Base-by-base conservation (phyloP, 2,888 invertebrate genomes). In the Theodoxus fluviatilis region DNA sequence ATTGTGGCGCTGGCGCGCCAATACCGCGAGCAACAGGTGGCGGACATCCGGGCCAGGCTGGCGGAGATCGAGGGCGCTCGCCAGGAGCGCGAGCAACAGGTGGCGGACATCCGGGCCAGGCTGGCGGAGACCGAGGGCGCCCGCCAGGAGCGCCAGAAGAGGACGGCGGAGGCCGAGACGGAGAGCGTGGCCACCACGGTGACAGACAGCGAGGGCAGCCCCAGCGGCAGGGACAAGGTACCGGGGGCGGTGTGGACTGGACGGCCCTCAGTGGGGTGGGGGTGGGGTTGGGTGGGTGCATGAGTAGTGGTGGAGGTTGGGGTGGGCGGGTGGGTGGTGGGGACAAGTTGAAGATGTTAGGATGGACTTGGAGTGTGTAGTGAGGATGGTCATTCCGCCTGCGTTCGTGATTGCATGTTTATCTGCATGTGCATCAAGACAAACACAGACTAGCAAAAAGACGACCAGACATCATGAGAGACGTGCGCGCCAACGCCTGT, bases 41-140 rank as follows among this genome's bases (percentile, higher is more conserved):
- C 67, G 18, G 47, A 70, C 2, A 70, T 78, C n/a, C 72, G 71
- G 38, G 55, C 69, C 4, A 72, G 72, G 64, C 71, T 78, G 38
- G 59, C 72, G 22, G 76, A 77, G 43, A 76, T 80, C 15, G 76
- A 77, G 38, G 65, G 70, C 1, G 47, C 59, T 1, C 68, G 70
- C 9, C 47, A 67, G 3, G 75, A 76, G 25, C 59, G 74, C 15
- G 75, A 76, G 40, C 59, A n/a, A n/a, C n/a, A n/a, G n/a, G 7
- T 25, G 7, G 9, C 68, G 57, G 69, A 61, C 7, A 71, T 47
- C 7, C 35, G n/a, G 25, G 55, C n/a, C 28, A 31, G 15, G 22
- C 49, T 22, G 40, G 59, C 31, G 2, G 63, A 35, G 6, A 38
- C 49, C 28, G 67, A 57, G 3, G 63, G 57, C 15, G 47, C 38